Conservation (phyloP, 2,113 vertebrate genomes). For the Siniperca chuatsi region DNA sequence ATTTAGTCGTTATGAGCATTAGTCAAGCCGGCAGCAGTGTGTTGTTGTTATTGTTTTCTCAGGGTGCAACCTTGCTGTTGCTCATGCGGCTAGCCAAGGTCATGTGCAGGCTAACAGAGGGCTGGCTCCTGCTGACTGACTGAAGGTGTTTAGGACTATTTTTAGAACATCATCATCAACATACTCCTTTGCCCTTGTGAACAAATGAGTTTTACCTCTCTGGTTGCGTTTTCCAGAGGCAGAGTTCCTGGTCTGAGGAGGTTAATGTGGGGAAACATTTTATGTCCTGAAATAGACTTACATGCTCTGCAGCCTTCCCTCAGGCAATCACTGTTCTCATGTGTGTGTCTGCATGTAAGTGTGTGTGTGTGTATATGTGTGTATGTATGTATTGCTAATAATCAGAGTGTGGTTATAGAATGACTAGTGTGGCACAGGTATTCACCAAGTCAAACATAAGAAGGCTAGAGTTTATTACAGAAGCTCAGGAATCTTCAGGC, state of each 20-base stretch:
- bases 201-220: slow-evolving; percentile 56
- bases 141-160: slow-evolving; percentile 72
- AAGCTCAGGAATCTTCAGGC: slow-evolving; percentile 25
- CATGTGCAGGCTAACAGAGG: slow-evolving; percentile 50
- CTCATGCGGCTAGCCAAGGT: slow-evolving; percentile 72
- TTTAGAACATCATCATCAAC: slow-evolving; percentile 64
- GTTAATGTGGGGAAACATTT: slow-evolving; percentile 39
- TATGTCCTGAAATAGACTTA: slow-evolving; percentile 48
- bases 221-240: slow-evolving; percentile 31
- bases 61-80: slow-evolving; percentile 42
- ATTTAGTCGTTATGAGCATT: slow-evolving; percentile 44
- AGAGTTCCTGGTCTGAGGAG: slow-evolving; percentile 28
- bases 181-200: slow-evolving; percentile 59
- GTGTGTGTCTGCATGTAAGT: slow-evolving; percentile 14
- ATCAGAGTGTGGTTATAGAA: not conserved
- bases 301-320: slow-evolving; percentile 15
- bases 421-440: not conserved
- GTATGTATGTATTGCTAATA: not conserved
- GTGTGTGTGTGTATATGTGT: not conserved
- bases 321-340: slow-evolving; percentile 11
- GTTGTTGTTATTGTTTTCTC: slow-evolving; percentile 56
- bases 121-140: slow-evolving; percentile 56
- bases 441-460: slow-evolving; percentile 14
- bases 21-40: slow-evolving; percentile 36
- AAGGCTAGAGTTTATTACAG: slow-evolving; percentile 23